Evolutionary conservation across 2,113 vertebrate genomes (phyloP), one percentile per base, ranked within the genome.

Genomic region (Tinamus guttatus): DNA sequence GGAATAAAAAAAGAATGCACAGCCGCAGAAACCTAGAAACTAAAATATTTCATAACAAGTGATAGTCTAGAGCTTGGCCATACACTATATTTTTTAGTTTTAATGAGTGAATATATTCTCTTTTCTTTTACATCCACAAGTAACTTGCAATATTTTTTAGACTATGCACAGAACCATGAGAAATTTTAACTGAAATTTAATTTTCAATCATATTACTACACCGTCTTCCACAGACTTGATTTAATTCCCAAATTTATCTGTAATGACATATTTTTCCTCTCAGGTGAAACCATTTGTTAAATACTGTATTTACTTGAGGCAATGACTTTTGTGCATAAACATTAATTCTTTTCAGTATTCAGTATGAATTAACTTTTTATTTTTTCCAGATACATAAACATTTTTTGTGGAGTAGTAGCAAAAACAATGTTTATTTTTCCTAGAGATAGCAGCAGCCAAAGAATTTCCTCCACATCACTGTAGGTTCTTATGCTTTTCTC

Each of bases 371-470:
- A 89, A 63, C 63, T 77, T 36, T 64, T 11, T 83, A 91, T 81
- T 87, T 87, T 89, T 93, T 82, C 87, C 87, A 94, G 81, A 95
- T 75, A 95, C 19, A 83, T 87, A 94, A 91, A 73, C 67, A 74
- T 85, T 94, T 94, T 43, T 79, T 89, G 68, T n/a, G 85, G 58
- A 40, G 20, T 88, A 90, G 58, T 71, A 68, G 94, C 70, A 71
- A 93, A 92, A 94, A 87, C 80, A 32, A 83, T 94, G 90, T 91
- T 91, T 95, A 94, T 94, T 95, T 95, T 96, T 85, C 79, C 87
- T 91, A 89, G 41, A 91, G 94, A 92, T 92, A 93, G 43, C 71
- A 91, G 59, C 69, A 91, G 71, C 81, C 87, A 94, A 91, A 89
- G 63, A 51, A 94, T 95, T 95, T 95, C 89, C 73, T 91, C 94